These are phyloP conservation scores for Corydoras sp. DNA, from an alignment of 2,113 vertebrate genomes.

Conservation along the genomic window DNA sequence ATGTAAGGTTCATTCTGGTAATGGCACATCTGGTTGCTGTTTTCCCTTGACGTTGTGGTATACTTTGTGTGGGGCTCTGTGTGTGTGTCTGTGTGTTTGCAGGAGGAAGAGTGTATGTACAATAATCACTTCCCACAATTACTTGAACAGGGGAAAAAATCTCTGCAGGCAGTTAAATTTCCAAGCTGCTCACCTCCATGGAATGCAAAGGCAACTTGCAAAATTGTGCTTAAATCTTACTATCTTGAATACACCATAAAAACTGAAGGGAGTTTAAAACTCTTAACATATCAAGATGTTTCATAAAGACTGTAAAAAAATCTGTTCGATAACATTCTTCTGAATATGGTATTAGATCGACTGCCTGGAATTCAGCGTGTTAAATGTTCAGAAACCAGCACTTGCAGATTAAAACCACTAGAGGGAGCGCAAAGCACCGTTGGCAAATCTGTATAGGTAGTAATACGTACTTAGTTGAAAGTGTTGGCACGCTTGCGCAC, in stretches of 20 bases:
- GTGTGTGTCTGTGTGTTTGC: conserved; percentile 21
- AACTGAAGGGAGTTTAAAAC: conserved; percentile 1
- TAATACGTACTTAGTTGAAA: conserved; percentile 21
- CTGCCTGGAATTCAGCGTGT: no score
- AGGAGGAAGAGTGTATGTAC: conserved; percentile 36
- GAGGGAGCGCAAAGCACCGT: conserved; percentile 3
- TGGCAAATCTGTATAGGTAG: neutral
- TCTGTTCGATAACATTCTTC: neutral
- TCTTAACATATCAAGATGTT: neutral
- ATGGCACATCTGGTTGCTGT: conserved; percentile 45
- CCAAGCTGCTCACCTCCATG: conserved; percentile 43
- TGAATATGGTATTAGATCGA: neutral
- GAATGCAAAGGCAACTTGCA: conserved; percentile 38
- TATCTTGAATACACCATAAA: neutral
- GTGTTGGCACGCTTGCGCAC: conserved; percentile 14
- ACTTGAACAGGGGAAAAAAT: conserved; percentile 33
- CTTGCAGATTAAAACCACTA: conserved; percentile 1
- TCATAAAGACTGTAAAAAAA: neutral
- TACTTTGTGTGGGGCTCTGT: conserved; percentile 21
- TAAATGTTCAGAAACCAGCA: no score
- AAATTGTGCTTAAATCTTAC: conserved; percentile 15
- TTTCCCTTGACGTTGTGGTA: conserved; percentile 44
- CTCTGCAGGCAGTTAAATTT: conserved; percentile 39
- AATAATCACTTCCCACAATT: conserved; percentile 47
- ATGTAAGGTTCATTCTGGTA: conserved; percentile 27